A percentile compares a stretch with the other conserved stretches of the same genome.
These are phyloP conservation scores for Gisinianus flammeolus DNA, from an alignment of 2,888 invertebrate genomes.

Conservation along the genomic window DNA sequence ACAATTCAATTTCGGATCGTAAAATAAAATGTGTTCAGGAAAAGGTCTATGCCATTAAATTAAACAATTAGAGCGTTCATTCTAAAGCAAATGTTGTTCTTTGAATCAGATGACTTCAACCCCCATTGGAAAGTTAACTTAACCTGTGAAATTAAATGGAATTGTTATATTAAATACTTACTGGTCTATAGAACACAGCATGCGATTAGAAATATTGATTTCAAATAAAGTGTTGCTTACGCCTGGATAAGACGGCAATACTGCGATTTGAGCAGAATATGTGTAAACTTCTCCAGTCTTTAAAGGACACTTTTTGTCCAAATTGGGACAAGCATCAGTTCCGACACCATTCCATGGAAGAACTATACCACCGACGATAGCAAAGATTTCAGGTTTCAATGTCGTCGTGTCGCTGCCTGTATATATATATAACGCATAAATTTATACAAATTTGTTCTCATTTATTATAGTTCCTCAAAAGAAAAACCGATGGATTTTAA, in stretches of 20 bases:
- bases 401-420: too few species aligned
- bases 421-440: too few species aligned
- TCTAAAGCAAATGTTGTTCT: neutral
- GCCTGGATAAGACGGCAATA: conserved; percentile 30
- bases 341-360: conserved; percentile 46
- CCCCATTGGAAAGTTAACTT: neutral
- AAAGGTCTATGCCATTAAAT: neutral
- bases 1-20: neutral
- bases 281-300: conserved; percentile 17
- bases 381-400: conserved; percentile 24
- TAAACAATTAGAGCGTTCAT: neutral
- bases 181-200: neutral
- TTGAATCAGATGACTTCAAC: neutral
- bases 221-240: conserved; percentile 3
- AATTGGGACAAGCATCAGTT: conserved; percentile 31
- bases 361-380: conserved; percentile 41
- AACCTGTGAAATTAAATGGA: neutral
- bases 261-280: conserved; percentile 30
- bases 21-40: neutral
- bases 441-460: neutral
- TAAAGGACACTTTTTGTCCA: conserved; percentile 38
- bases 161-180: neutral
- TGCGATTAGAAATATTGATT: neutral
- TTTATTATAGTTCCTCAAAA: neutral
- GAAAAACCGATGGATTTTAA: neutral